Percentiles rank a stretch among this genome's conserved stretches.
These are phyloP conservation scores for Equus quagga DNA, from an alignment of 2,113 vertebrate species.

Conservation along the genomic window DNA sequence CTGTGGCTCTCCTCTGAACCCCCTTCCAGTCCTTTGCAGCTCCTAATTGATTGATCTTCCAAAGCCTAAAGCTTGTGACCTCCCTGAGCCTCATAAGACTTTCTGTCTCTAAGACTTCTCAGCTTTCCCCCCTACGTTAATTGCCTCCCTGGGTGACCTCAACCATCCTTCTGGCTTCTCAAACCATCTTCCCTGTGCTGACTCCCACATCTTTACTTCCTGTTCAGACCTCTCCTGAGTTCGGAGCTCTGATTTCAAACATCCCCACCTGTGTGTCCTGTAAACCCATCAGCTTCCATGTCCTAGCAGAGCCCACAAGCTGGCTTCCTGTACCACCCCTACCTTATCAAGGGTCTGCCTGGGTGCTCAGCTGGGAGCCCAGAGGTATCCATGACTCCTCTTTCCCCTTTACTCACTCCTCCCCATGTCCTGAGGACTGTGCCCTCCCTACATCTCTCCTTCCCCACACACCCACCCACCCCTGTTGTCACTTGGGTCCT, in stretches of 20 bases:
- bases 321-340: neutral
- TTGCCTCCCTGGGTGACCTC: neutral
- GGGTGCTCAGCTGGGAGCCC: neutral
- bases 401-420: too few species aligned
- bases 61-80: neutral
- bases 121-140: fast-evolving
- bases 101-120: too few species aligned
- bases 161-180: neutral
- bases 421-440: neutral
- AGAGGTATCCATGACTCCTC: neutral
- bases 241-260: neutral
- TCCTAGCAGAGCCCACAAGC: neutral
- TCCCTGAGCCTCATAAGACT: neutral
- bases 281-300: fast-evolving
- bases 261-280: too few species aligned
- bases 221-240: neutral
- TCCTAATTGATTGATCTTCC: neutral
- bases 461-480: neutral
- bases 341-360: neutral
- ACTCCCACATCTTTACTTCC: fast-evolving
- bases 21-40: neutral
- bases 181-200: fast-evolving
- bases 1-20: neutral
- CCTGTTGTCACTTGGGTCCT: neutral
- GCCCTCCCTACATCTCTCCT: neutral